A percentile compares a stretch with the other conserved stretches of the same genome.
These are phyloP conservation scores for Drosophila malerkotliana DNA, from an alignment of 1,140 invertebrate genomes.

Conservation along the genomic window DNA sequence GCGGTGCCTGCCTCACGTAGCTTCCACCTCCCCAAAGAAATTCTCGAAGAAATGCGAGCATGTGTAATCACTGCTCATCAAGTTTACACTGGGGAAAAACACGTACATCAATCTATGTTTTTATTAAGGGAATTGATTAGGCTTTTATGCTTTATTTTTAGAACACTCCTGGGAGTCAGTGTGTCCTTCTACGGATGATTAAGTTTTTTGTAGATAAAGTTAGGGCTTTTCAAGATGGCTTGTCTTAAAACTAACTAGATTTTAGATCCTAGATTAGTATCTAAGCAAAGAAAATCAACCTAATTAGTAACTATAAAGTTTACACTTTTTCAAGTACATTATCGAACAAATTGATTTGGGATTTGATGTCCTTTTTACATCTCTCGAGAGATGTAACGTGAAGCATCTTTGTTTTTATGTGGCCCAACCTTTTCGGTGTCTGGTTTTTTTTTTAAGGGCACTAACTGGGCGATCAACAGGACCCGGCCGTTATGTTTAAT, in stretches of 20 bases:
- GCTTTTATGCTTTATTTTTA: slow-evolving; percentile 12
- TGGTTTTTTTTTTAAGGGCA: not conserved
- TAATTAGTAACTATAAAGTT: slow-evolving; percentile 25
- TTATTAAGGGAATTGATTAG: slow-evolving; percentile 37
- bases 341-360: slow-evolving; percentile 21
- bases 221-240: not conserved
- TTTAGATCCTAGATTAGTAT: not conserved
- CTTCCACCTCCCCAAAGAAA: not conserved
- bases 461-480: slow-evolving; percentile 32
- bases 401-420: slow-evolving; percentile 14
- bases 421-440: slow-evolving; percentile 21
- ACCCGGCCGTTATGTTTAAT: slow-evolving; percentile 59
- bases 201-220: not conserved
- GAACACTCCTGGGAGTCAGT: not conserved
- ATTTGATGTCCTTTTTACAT: slow-evolving; percentile 7
- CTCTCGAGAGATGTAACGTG: not conserved
- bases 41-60: slow-evolving; percentile 33
- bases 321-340: slow-evolving; percentile 1
- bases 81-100: slow-evolving; percentile 58
- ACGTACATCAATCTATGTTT: slow-evolving; percentile 32
- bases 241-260: not conserved
- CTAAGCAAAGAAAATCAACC: not conserved
- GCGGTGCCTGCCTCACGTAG: slow-evolving; percentile 57
- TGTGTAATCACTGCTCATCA: slow-evolving; percentile 80
- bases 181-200: not conserved